Evolutionary conservation across 2,888 invertebrate genomes (phyloP), one percentile per base, ranked within the genome.

Genomic region (Philereme vetulata): DNA sequence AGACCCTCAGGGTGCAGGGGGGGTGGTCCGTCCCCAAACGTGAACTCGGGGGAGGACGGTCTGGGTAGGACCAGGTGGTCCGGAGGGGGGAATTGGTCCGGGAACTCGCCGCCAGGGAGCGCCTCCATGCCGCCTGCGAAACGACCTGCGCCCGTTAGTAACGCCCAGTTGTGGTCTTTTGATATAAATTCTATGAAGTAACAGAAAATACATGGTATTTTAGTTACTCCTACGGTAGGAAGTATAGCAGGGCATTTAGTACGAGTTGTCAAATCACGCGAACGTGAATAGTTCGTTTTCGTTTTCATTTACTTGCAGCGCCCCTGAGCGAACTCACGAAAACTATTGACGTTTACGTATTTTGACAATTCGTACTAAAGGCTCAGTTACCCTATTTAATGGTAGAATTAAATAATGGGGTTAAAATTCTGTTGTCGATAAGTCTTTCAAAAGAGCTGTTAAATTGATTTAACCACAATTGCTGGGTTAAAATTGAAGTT

Each of bases 41-140:
- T 94, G 90, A 95, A 95, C 88, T 95, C 95, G 50, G 96, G 96
- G 74, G 96, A 96, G 66, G 95, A 95, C 55, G 95, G 95, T 71
- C 95, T 94, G 64, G 95, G 95, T 65, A 95, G 94, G 78, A 94
- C 93, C 77, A 95, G 93, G 84, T 94, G 94, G 71, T 95, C 94
- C 3, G 94, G 94, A 6, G 93, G 94, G 55, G 93, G 94, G 87
- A 93, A 95, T 80, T 91, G 92, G 51, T 92, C 92, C 10, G 91
- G 90, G 71, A 91, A 91, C 74, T 90, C 92, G 72, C 90, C 89
- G 70, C 91, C 92, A 4, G 86, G 87, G 66, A 91, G 81, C 76
- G 86, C 77, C 82, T 91, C 95, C 86, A 96, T 96, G 68, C 94
- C 94, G 67, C 95, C 95, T 80, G 95, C 94, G 85, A 96, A 96